Conservation (phyloP, 1,140 invertebrate species). For the Apis cerana region DNA sequence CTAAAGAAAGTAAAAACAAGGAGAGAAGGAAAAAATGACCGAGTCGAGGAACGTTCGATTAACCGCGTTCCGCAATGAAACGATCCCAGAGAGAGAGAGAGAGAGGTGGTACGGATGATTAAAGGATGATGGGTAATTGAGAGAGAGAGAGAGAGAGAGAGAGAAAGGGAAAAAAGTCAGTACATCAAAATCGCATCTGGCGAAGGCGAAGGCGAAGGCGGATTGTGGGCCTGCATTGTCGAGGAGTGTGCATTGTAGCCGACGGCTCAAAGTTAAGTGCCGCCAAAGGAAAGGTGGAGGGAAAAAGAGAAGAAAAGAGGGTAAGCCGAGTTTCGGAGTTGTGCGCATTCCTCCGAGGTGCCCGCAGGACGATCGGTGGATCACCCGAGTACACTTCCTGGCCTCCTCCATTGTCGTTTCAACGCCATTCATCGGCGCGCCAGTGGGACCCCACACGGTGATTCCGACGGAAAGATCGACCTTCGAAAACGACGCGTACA, state of each 20-base stretch:
- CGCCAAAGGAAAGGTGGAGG: slow-evolving; percentile 50
- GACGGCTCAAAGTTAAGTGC: slow-evolving; percentile 72
- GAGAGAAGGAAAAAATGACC: not conserved
- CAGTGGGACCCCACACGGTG: slow-evolving; percentile 75
- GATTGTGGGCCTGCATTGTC: slow-evolving; percentile 59
- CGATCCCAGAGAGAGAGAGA: not conserved
- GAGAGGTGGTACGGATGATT: slow-evolving; percentile 14
- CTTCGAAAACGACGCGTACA: slow-evolving; percentile 36
- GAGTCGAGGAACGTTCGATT: not conserved
- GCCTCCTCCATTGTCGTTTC: slow-evolving; percentile 68
- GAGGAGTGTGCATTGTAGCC: slow-evolving; percentile 58
- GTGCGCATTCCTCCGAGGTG: slow-evolving; percentile 57
- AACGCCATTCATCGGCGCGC: slow-evolving; percentile 69
- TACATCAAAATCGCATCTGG: slow-evolving; percentile 74
- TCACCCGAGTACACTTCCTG: slow-evolving; percentile 77
- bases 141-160: no score
- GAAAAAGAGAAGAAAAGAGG: slow-evolving; percentile 38
- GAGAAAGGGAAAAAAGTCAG: slow-evolving; percentile 58
- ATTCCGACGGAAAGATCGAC: slow-evolving; percentile 57
- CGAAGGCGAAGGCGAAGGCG: slow-evolving; percentile 42
- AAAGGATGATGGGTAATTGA: slow-evolving; percentile 13
- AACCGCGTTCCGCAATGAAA: not conserved
- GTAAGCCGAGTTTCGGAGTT: slow-evolving; percentile 48
- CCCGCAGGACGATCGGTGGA: slow-evolving; percentile 66
- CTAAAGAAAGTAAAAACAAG: no score